Base-by-base conservation (phyloP, 2,797 vertebrate genomes). In the Iguana delicatissima region DNA sequence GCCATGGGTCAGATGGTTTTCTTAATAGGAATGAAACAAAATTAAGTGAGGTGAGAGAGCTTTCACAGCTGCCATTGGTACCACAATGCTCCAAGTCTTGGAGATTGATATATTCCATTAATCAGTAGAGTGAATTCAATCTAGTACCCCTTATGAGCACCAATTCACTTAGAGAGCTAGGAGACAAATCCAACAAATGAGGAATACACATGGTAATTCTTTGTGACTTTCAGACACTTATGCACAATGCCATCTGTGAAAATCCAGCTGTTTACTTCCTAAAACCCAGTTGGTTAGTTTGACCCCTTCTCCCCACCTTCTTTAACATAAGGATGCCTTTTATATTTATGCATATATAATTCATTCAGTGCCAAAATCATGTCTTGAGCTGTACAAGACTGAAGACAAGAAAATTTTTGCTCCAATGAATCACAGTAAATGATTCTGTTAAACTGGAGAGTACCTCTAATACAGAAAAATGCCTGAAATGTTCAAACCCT, bases 401-500 rank as follows among this genome's bases (percentile, higher is more conserved):
- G 73, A 32, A 85, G 2, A 32, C 18, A 69, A 55, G 57, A 46
- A 83, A 83, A 32, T 74, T 29, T 2, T 79, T 86, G 50, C 16
- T 7, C 74, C 13, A 89, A 1, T 22, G 83, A 85, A 85, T 59
- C 64, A 1, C 9, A 13, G 42, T 50, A 90, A 87, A 69, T 88
- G 6, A 8, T 88, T 62, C 8, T 0, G 0, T n/a, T 88, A 85
- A 0, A 59, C 91, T 92, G 89, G 35, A 9, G 69, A 91, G n/a
- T 81, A 77, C 3, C 6, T 12, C 77, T 90, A 67, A 14, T 90
- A 1, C 84, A 67, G 0, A 91, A 88, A 82, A 77, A 84, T 87
- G 72, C 92, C 0, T 24, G 85, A 87, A 6, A 64, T 87, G 24
- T 13, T 92, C 89, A 92, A 93, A 94, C 89, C 64, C 83, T 88